Conservation (phyloP, 2,888 invertebrate genomes). For the Eupithecia vulgata region DNA sequence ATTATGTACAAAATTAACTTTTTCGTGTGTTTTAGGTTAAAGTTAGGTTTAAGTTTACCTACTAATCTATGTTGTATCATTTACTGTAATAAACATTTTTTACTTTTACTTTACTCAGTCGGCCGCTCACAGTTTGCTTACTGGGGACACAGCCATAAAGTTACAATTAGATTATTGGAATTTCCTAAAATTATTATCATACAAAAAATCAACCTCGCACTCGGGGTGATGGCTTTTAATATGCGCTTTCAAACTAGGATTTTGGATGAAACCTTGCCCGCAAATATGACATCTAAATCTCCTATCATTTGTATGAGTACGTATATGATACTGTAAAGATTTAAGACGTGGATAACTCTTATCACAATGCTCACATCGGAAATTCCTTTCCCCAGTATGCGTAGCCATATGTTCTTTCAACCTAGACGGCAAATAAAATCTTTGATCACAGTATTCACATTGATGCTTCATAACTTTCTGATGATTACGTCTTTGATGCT, state of each 20-base stretch:
- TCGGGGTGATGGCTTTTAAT: slow-evolving; percentile 83
- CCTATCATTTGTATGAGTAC: slow-evolving; percentile 84
- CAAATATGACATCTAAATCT: slow-evolving; percentile 83
- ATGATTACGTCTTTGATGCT: slow-evolving; percentile 75
- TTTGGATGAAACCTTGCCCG: slow-evolving; percentile 84
- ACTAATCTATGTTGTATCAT: too few species aligned
- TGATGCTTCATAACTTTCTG: slow-evolving; percentile 78
- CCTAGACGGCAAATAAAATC: slow-evolving; percentile 76
- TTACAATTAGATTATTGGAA: slow-evolving; percentile 17
- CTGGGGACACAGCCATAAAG: too few species aligned
- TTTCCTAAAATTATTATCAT: slow-evolving; percentile 36
- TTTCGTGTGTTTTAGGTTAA: too few species aligned
- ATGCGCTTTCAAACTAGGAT: slow-evolving; percentile 84
- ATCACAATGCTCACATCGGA: slow-evolving; percentile 83
- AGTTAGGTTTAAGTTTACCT: too few species aligned
- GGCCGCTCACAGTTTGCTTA: too few species aligned
- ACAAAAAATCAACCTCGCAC: slow-evolving; percentile 61
- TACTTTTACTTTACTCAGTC: too few species aligned
- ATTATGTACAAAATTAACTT: too few species aligned
- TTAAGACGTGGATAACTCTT: slow-evolving; percentile 85
- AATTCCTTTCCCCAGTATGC: slow-evolving; percentile 83
- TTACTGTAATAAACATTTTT: too few species aligned
- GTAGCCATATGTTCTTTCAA: slow-evolving; percentile 81
- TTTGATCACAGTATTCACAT: slow-evolving; percentile 82
- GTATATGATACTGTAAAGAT: slow-evolving; percentile 84